A percentile compares a stretch with the other conserved stretches of the same genome.
These are phyloP conservation scores for Pseudochirops corinnae DNA, from an alignment of 2,797 vertebrate genomes.

Conservation along the genomic window DNA sequence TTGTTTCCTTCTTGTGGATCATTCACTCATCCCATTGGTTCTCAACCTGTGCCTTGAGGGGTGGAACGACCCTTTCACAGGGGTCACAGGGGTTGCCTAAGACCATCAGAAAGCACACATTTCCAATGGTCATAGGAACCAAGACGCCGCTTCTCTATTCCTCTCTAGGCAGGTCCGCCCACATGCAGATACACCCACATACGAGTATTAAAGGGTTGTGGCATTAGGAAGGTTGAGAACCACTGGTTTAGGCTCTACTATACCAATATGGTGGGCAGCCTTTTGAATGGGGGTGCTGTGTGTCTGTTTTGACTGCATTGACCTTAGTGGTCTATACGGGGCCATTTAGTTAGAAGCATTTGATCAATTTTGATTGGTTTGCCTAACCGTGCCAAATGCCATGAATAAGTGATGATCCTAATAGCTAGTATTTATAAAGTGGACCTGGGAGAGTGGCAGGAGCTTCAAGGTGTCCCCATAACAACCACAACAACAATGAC, in stretches of 20 bases:
- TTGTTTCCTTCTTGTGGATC: background rate
- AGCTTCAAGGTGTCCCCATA: background rate
- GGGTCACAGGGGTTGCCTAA: too few species aligned
- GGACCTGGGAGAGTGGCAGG: background rate
- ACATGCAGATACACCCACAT: too few species aligned
- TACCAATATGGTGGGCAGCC: background rate
- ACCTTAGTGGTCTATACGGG: background rate
- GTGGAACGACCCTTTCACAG: too few species aligned
- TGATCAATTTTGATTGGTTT: background rate
- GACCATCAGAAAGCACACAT: too few species aligned
- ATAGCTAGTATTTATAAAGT: background rate
- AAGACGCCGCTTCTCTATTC: too few species aligned
- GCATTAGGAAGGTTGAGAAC: too few species aligned
- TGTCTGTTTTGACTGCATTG: background rate
- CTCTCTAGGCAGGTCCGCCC: too few species aligned
- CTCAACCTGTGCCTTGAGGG: too few species aligned
- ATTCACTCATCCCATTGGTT: background rate
- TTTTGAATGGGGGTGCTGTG: background rate
- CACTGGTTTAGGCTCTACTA: background rate
- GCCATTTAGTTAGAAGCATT: background rate
- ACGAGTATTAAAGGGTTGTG: too few species aligned
- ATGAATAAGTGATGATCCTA: background rate
- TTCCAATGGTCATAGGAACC: too few species aligned
- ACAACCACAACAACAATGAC: background rate
- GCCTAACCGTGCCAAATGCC: background rate